These are phyloP conservation scores for Mus spretus DNA, from an alignment of 2,797 vertebrate genomes.

Conservation along the genomic window DNA sequence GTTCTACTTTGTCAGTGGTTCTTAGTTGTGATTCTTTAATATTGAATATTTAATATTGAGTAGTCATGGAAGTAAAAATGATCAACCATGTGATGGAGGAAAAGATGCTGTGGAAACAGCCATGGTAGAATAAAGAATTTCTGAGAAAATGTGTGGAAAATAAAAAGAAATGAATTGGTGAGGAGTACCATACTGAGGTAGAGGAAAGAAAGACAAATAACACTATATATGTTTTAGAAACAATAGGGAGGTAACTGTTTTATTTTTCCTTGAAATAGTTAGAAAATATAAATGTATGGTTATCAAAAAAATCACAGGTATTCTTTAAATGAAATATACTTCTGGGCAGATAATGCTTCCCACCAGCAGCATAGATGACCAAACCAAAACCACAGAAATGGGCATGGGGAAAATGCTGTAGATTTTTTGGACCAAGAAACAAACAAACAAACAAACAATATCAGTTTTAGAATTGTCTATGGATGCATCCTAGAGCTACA, in stretches of 20 bases:
- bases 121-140: not conserved
- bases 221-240: not conserved
- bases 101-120: not conserved
- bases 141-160: not conserved
- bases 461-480: not conserved
- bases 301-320: not conserved
- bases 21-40: not conserved
- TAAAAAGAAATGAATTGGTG: not conserved
- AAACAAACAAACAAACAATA: not conserved
- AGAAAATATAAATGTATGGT: not conserved
- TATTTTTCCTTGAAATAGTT: not conserved
- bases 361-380: not conserved
- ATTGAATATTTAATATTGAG: not conserved
- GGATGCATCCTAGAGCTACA: not conserved
- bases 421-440: not conserved
- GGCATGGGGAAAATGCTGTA: no score
- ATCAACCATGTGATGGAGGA: not conserved
- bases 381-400: not conserved
- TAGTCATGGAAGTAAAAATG: not conserved
- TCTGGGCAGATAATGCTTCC: no score
- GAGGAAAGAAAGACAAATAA: not conserved
- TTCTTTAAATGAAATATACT: not conserved
- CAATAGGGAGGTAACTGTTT: not conserved
- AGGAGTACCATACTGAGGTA: not conserved
- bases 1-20: not conserved